Conservation (phyloP, 2,888 invertebrate species). For the Digitonthophagus gazella region DNA sequence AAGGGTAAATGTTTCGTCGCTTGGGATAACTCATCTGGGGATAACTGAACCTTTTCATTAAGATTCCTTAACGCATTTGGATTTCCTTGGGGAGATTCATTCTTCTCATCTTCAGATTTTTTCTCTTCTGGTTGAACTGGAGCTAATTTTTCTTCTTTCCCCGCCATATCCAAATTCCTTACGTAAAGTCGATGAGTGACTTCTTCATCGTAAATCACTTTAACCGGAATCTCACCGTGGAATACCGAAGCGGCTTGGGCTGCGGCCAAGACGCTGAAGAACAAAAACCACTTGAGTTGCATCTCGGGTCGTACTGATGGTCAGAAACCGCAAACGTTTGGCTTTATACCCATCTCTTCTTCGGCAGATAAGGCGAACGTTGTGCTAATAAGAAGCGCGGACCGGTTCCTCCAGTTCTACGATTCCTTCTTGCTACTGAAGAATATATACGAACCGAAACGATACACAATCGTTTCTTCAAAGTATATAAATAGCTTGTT, state of each 20-base stretch:
- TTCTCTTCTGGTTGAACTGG: conserved; percentile 3
- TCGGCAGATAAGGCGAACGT: conserved; percentile 32
- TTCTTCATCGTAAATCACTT: conserved; percentile 29
- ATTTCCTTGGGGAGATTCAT: conserved; percentile 7
- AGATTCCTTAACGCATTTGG: conserved; percentile 35
- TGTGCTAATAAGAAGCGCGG: conserved; percentile 24
- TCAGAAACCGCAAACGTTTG: conserved; percentile 45
- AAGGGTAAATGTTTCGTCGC: conserved; percentile 23
- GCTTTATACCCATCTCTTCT: conserved; percentile 46
- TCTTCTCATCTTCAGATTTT: conserved; percentile 5
- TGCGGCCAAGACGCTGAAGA: conserved; percentile 36
- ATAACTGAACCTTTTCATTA: conserved; percentile 39
- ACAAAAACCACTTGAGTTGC: conserved; percentile 40
- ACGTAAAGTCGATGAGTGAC: conserved; percentile 19
- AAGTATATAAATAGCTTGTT: no score
- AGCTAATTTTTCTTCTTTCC: conserved; percentile 35
- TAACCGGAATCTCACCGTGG: conserved; percentile 29
- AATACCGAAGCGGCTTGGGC: conserved; percentile 35
- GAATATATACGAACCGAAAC: background rate
- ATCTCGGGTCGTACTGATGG: conserved; percentile 44
- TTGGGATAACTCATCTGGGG: conserved; percentile 34
- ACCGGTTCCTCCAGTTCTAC: conserved; percentile 26
- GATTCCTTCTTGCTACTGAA: background rate
- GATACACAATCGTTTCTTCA: background rate
- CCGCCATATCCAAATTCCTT: conserved; percentile 41